phyloP scores from a whole-genome alignment of 2,888 invertebrate genomes.

The Bellardia bayeri region DNA sequence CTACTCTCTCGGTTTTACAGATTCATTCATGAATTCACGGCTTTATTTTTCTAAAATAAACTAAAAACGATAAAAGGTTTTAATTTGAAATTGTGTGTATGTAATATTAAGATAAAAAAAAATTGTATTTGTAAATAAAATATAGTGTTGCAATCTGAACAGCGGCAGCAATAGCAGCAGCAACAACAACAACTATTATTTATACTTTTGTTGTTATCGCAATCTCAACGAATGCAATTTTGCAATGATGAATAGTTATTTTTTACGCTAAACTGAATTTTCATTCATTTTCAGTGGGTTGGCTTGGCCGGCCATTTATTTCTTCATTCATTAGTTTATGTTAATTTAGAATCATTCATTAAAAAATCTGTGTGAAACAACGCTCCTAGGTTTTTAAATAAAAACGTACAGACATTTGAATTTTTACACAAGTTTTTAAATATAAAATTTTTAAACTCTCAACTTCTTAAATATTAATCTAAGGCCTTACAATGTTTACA shows the following conservation, averaged over 20 bases:
- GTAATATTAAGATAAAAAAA: conserved; percentile 51
- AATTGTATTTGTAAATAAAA: conserved; percentile 42
- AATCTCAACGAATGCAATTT: conserved; percentile 61
- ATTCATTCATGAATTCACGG: conserved; percentile 60
- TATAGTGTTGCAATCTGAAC: conserved; percentile 42
- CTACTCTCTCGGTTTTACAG: conserved; percentile 20
- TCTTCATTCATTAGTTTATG: conserved; percentile 60
- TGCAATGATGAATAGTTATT: conserved; percentile 58
- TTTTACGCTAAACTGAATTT: conserved; percentile 64
- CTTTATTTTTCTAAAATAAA: conserved; percentile 53
- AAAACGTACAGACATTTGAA: too few relatives aligned
- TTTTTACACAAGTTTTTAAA: too few relatives aligned
- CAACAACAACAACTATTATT: conserved; percentile 22
- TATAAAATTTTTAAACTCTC: too few relatives aligned
- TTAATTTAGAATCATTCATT: conserved; percentile 53
- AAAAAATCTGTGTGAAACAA: conserved; percentile 37
- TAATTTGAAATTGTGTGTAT: neutral
- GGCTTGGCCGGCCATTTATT: conserved; percentile 25
- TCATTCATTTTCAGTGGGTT: conserved; percentile 52
- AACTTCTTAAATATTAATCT: too few relatives aligned
- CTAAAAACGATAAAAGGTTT: conserved; percentile 46
- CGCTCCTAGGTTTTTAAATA: conserved; percentile 37
- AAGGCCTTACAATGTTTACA: too few relatives aligned
- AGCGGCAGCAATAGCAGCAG: conserved; percentile 7
- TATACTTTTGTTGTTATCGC: conserved; percentile 56